These are phyloP conservation scores for Chironomus tentans DNA, from an alignment of 2,888 invertebrate genomes.

Conservation along the genomic window DNA sequence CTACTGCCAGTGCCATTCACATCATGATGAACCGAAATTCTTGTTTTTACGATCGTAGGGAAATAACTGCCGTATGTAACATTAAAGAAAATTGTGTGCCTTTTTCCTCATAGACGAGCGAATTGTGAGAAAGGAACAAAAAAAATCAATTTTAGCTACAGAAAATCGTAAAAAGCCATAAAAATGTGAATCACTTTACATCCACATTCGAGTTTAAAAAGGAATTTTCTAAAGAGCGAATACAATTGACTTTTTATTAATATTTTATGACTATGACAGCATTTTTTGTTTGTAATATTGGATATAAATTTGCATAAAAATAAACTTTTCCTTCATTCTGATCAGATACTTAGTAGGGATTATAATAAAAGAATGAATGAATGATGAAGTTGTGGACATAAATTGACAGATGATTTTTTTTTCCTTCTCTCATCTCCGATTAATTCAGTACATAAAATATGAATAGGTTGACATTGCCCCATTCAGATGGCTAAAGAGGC, in stretches of 20 bases:
- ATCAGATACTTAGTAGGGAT: neutral
- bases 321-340: neutral
- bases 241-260: neutral
- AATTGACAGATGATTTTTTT: neutral
- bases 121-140: no score
- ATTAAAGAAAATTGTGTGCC: neutral
- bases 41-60: neutral
- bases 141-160: no score
- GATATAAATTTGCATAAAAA: neutral
- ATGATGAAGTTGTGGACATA: neutral
- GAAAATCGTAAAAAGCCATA: no score
- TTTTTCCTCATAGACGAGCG: no score
- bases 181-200: neutral
- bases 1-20: neutral
- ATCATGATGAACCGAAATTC: neutral
- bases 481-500: no score
- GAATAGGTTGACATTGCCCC: no score
- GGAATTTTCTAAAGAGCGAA: neutral
- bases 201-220: neutral
- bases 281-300: neutral
- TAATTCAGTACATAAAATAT: no score
- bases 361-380: neutral
- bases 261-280: neutral
- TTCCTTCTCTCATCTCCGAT: neutral
- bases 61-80: neutral